Evolutionary conservation across 2,797 vertebrate species (phyloP), one percentile per base, ranked within the genome.

Genomic region (Labeo calbasu): DNA sequence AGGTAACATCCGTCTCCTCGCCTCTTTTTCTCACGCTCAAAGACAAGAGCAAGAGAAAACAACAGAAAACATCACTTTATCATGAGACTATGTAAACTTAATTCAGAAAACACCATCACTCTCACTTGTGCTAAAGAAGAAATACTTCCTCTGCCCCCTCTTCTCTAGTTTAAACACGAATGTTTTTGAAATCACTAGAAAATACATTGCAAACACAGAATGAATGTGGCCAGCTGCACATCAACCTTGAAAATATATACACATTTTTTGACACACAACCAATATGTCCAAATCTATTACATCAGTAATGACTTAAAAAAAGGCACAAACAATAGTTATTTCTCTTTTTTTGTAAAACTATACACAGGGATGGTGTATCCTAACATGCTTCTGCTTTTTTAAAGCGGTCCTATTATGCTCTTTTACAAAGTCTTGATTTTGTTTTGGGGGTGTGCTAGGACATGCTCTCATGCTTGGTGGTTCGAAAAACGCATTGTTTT

Each of bases 61-160:
- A 82, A 76, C 12, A 53, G 32, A 76, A 75, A 66, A 25, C 55
- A 70, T 59, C 12, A 70, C 32, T 69, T 23, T 57, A 43, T 80
- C 78, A 57, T 14, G 40, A 46, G 36, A 50, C 53, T 53, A 53
- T 65, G 71, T 76, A 66, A 75, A 66, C 71, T 25, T 82, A 0
- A 82, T 82, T 53, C 12, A 28, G 59, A 66, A 73, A 68, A 77
- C 81, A 83, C 32, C 25, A 76, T 82, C 46, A 66, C 14, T 83
- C 71, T 76, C 71, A 76, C 81, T 76, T 53, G n/a, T 43, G 21
- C 17, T 25, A 66, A 53, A 53, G n/a, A 75, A 55, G 13, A 57
- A 51, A 75, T 43, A 9, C 46, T 76, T 76, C 61, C 61, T 68
- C 63, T 51, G 32, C 12, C 32, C 63, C 36, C 61, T 14, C 48